Evolutionary conservation across 2,888 invertebrate genomes (phyloP).

Genomic region (Unio pictorum): DNA sequence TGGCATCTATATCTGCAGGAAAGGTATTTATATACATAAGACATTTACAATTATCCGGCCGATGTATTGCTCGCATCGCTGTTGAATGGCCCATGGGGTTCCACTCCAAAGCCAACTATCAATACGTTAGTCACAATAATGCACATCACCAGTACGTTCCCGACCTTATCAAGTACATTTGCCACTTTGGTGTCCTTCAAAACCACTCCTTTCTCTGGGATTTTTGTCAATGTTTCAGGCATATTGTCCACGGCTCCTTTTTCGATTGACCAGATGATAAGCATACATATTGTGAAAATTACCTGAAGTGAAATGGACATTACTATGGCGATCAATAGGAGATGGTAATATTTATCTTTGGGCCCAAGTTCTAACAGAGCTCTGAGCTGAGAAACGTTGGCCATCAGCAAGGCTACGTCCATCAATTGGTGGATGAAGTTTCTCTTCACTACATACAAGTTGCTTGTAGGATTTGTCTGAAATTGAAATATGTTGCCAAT

Average conservation of each 20-base stretch:
- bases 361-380: conserved; percentile 28
- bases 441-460: conserved; percentile 33
- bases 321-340: conserved; percentile 24
- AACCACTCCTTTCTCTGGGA: conserved; percentile 5
- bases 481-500: too few species aligned
- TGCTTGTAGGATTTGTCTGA: not conserved
- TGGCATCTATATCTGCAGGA: too few species aligned
- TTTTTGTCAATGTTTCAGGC: not conserved
- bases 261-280: conserved; percentile 32
- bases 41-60: too few species aligned
- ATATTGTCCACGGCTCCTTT: conserved; percentile 20
- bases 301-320: conserved; percentile 37
- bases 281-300: conserved; percentile 31
- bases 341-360: conserved; percentile 29
- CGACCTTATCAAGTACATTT: conserved; percentile 30
- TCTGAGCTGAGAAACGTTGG: conserved; percentile 44
- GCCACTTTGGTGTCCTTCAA: conserved; percentile 15
- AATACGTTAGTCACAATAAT: conserved; percentile 40
- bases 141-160: conserved; percentile 31
- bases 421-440: conserved; percentile 39
- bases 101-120: conserved; percentile 37
- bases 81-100: conserved; percentile 12
- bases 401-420: conserved; percentile 44
- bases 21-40: too few species aligned
- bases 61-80: too few species aligned